A percentile compares a stretch with the other conserved stretches of the same genome.
phyloP scores from a whole-genome alignment of 2,113 vertebrate genomes.

The Notothenia coriiceps region DNA sequence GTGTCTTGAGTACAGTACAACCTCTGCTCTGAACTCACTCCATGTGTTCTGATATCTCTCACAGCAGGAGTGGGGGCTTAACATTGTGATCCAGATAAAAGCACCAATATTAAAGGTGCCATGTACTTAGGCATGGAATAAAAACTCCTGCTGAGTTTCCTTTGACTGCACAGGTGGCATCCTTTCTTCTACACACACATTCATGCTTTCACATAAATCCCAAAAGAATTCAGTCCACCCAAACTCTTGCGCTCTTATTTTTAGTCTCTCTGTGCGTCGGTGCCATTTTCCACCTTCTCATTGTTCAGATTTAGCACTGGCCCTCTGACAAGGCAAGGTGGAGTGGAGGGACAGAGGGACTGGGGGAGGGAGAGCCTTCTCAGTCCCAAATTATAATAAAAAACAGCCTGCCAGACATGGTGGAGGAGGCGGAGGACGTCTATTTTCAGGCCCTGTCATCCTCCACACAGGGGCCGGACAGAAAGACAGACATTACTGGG shows the following conservation, averaged over 20 bases:
- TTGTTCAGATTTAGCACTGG: constrained; percentile 53
- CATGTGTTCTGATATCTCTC: constrained; percentile 44
- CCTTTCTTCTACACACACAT: constrained; percentile 22
- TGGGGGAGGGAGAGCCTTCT: constrained; percentile 46
- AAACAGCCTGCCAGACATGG: constrained; percentile 65
- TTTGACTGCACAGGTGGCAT: constrained; percentile 45
- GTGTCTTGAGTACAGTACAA: not conserved
- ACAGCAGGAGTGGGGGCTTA: constrained; percentile 54
- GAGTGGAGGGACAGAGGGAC: constrained; percentile 56
- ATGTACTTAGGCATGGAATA: constrained; percentile 24
- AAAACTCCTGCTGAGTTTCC: constrained; percentile 34
- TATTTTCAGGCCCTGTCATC: constrained; percentile 68
- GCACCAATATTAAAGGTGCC: constrained; percentile 50
- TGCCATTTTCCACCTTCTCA: constrained; percentile 57
- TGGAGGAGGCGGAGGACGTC: constrained; percentile 66
- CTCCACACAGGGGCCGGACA: constrained; percentile 32
- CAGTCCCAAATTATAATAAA: constrained; percentile 48
- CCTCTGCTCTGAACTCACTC: not conserved
- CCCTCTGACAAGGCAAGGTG: constrained; percentile 49
- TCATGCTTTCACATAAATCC: constrained; percentile 50
- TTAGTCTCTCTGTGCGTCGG: constrained; percentile 54
- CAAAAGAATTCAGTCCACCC: constrained; percentile 30
- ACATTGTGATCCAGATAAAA: constrained; percentile 54
- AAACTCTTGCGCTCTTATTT: constrained; percentile 53
- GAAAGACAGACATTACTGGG: constrained; percentile 34